phyloP scores from a whole-genome alignment of 2,113 vertebrate genomes.

The Vombatus ursinus region DNA sequence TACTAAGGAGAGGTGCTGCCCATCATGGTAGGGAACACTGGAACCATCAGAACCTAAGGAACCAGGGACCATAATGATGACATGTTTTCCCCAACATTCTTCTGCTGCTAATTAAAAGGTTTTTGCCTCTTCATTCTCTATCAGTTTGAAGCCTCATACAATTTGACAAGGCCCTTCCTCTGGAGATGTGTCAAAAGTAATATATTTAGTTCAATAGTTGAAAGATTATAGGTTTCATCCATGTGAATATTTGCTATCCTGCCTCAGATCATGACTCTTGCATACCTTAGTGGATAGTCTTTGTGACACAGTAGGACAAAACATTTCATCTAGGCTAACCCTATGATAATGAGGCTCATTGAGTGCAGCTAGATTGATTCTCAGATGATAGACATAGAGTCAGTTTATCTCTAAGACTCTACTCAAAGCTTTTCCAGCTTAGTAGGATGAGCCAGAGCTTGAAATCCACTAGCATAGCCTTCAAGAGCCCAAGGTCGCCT shows the following conservation, averaged over 20 bases:
- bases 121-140: background rate
- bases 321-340: background rate
- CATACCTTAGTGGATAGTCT: background rate
- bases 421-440: background rate
- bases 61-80: background rate
- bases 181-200: slow-evolving; percentile 31
- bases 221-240: background rate
- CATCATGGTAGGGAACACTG: background rate
- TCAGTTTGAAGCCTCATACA: slow-evolving; percentile 1
- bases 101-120: slow-evolving; percentile 1
- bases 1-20: background rate
- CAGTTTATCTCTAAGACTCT: background rate
- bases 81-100: slow-evolving; percentile 20
- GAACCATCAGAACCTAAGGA: slow-evolving; percentile 10
- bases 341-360: background rate
- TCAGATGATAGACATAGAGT: background rate
- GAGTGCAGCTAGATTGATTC: background rate
- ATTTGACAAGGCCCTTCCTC: slow-evolving; percentile 20
- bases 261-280: background rate
- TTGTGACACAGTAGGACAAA: background rate
- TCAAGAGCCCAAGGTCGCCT: background rate
- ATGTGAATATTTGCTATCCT: background rate
- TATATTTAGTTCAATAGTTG: background rate
- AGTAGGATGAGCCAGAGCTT: background rate
- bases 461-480: background rate